Evolutionary conservation across 2,888 invertebrate genomes (phyloP).

Genomic region (Apoda limacodes): DNA sequence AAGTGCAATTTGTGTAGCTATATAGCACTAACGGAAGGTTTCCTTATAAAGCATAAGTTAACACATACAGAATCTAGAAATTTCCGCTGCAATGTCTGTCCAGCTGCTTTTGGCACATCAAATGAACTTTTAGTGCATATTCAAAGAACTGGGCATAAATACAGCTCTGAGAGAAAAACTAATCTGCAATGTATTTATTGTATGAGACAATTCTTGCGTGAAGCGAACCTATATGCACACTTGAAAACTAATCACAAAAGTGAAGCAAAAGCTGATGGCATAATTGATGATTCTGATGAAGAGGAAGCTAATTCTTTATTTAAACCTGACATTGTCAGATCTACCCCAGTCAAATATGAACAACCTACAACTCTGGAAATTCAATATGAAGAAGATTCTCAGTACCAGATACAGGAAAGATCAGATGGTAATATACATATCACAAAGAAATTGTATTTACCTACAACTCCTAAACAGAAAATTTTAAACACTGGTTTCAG

Average conservation of each 20-base stretch:
- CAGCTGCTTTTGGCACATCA: constrained; percentile 56
- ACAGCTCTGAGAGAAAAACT: constrained; percentile 45
- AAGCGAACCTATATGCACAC: constrained; percentile 78
- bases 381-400: constrained; percentile 41
- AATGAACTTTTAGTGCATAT: constrained; percentile 58
- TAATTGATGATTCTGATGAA: constrained; percentile 71
- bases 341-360: constrained; percentile 32
- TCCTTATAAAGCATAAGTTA: constrained; percentile 78
- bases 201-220: constrained; percentile 76
- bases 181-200: constrained; percentile 79
- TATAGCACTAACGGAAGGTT: constrained; percentile 78
- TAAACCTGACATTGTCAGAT: constrained; percentile 6
- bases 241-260: constrained; percentile 74
- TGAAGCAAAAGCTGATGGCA: constrained; percentile 74
- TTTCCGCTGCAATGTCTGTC: constrained; percentile 68
- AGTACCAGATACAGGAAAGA: constrained; percentile 45
- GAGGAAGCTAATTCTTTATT: constrained; percentile 25
- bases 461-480: constrained; percentile 38
- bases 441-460: constrained; percentile 37
- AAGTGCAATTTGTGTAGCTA: constrained; percentile 83
- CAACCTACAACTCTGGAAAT: constrained; percentile 28
- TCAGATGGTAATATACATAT: constrained; percentile 61
- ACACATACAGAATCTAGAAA: constrained; percentile 65
- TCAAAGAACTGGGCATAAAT: constrained; percentile 69
- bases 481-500: constrained; percentile 48